A percentile compares a stretch with the other conserved stretches of the same genome.
Evolutionary conservation across 2,888 invertebrate genomes (phyloP).

Genomic region (Hirtodrosophila confusa): DNA sequence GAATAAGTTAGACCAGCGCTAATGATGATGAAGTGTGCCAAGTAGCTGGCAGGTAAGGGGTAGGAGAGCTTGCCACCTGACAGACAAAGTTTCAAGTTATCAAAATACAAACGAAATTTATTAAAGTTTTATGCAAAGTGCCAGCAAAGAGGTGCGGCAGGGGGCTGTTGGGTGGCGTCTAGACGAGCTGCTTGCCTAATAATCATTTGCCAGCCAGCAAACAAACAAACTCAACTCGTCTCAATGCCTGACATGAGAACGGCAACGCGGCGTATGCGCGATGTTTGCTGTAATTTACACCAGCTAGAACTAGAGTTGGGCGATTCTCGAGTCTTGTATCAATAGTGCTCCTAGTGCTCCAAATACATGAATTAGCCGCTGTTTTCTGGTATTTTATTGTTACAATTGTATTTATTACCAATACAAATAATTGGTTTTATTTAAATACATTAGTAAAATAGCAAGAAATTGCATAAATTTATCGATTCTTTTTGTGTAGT

Average conservation of each 20-base stretch:
- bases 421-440: too few species aligned
- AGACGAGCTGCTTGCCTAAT: constrained; percentile 70
- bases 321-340: too few species aligned
- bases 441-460: too few species aligned
- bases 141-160: not conserved
- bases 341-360: too few species aligned
- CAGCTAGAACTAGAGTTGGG: constrained; percentile 7
- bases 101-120: constrained; percentile 70
- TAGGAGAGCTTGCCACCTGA: constrained; percentile 30
- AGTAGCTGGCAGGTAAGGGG: constrained; percentile 1
- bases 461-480: too few species aligned
- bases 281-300: constrained; percentile 70
- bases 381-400: too few species aligned
- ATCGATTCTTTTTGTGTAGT: too few species aligned
- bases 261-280: constrained; percentile 54
- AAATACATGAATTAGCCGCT: too few species aligned
- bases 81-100: constrained; percentile 70
- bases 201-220: constrained; percentile 60
- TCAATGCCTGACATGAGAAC: constrained; percentile 31
- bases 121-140: constrained; percentile 56
- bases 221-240: constrained; percentile 52
- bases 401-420: too few species aligned
- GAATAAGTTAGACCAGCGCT: constrained; percentile 35
- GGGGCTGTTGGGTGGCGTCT: constrained; percentile 38
- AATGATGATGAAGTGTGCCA: constrained; percentile 71